Evolutionary conservation across 2,113 vertebrate species (phyloP), one percentile per base, ranked within the genome.

Genomic region (Lepisosteus osseus): DNA sequence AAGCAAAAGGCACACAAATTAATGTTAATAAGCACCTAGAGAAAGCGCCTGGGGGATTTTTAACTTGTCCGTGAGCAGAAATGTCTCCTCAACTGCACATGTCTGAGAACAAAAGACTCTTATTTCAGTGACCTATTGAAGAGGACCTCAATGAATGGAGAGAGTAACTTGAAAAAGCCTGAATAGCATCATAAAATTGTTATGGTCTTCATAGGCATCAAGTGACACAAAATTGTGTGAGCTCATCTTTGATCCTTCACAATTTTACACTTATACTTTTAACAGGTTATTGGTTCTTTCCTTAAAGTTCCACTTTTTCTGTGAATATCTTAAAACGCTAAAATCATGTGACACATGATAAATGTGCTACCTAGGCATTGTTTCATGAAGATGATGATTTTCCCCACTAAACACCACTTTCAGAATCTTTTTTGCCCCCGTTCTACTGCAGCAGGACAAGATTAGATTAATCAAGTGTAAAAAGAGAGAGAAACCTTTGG

Each of bases 11-110:
- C 57, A 59, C 57, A 15, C n/a, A 59, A 13, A 59, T 59, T 59
- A 59, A 59, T 59, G 57, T 59, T n/a, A 59, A 59, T 59, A 59
- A 59, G 57, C 12, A 59, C 57, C 57, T 59, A 59, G 57, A 15
- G 57, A 59, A 59, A 59, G n/a, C 57, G n/a, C 57, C 57, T 3
- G 6, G 12, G 57, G 57, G 57, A n/a, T 59, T 15, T 11, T 13
- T 15, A 59, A 59, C 57, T 14, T 59, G 57, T 59, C 12, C 12
- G 57, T 59, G n/a, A 59, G 57, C 4, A 59, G 57, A 59, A 59
- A 14, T 13, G 14, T 59, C 57, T 59, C 57, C n/a, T 59, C 57
- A 59, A 11, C n/a, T 13, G n/a, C 57, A 59, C 57, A 13, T 59
- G 57, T 59, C 57, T 59, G 57, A 59, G 57, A 59, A 59, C 57